Percentiles rank a stretch among this genome's conserved stretches.
Evolutionary conservation across 2,888 invertebrate genomes (phyloP).

Genomic region (Ormia ochracea): DNA sequence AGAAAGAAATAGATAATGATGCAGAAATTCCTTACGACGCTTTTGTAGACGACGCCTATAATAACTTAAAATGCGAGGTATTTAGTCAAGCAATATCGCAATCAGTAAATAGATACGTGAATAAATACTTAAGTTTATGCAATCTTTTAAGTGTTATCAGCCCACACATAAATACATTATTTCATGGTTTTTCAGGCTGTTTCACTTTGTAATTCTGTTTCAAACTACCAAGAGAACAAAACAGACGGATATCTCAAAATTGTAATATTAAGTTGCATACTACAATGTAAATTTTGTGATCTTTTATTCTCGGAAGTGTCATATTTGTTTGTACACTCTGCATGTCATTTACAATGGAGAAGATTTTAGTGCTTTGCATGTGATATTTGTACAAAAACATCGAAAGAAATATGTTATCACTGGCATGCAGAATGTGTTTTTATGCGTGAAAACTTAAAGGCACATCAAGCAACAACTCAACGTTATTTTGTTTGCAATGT

Average conservation of each 20-base stretch:
- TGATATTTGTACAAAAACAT: constrained; percentile 77
- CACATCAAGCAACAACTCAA: constrained; percentile 66
- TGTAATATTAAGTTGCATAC: constrained; percentile 73
- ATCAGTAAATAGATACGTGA: too few species aligned
- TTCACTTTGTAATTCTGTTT: background rate
- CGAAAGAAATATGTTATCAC: constrained; percentile 79
- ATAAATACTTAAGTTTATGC: background rate
- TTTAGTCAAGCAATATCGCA: background rate
- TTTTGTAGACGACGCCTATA: constrained; percentile 66
- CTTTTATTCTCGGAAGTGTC: constrained; percentile 79
- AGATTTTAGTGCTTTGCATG: constrained; percentile 75
- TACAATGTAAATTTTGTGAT: constrained; percentile 82
- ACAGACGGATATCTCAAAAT: constrained; percentile 66
- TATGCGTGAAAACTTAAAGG: constrained; percentile 70
- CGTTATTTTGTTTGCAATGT: constrained; percentile 76
- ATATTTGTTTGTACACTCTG: constrained; percentile 75
- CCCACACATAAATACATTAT: background rate
- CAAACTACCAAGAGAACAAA: constrained; percentile 62
- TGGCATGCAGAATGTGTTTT: constrained; percentile 78
- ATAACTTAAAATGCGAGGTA: constrained; percentile 64
- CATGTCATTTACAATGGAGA: constrained; percentile 70
- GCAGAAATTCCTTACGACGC: constrained; percentile 67
- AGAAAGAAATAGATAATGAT: constrained; percentile 63
- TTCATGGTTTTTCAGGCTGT: constrained; percentile 10
- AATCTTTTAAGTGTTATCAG: background rate